These are phyloP conservation scores for Potamilus streckersoni DNA, from an alignment of 1,140 invertebrate genomes.

Conservation along the genomic window DNA sequence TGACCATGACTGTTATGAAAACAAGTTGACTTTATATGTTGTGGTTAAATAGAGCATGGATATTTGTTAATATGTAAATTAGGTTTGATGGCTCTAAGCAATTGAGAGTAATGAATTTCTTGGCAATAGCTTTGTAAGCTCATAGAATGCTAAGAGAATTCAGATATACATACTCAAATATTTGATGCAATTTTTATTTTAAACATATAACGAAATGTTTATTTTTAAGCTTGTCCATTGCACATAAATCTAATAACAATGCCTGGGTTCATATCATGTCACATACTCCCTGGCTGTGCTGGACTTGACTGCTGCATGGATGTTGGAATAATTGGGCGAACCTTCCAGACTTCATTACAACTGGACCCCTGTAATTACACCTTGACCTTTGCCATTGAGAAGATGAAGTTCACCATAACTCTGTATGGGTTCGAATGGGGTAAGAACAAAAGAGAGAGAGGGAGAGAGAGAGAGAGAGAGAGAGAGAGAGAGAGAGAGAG, in stretches of 20 bases:
- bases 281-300: slow-evolving; percentile 10
- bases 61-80: too few species aligned
- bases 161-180: background rate
- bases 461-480: too few species aligned
- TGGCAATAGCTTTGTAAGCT: too few species aligned
- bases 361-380: slow-evolving; percentile 20
- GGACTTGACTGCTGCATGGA: slow-evolving; percentile 30
- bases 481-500: too few species aligned
- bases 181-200: background rate
- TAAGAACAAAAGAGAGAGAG: too few species aligned
- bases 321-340: slow-evolving; percentile 9
- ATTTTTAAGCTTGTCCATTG: slow-evolving; percentile 19
- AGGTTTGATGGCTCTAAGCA: too few species aligned
- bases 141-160: too few species aligned
- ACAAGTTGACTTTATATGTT: too few species aligned
- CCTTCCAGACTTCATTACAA: slow-evolving; percentile 13
- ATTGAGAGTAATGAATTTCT: too few species aligned
- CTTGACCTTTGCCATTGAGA: slow-evolving; percentile 30
- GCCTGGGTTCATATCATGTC: slow-evolving; percentile 11
- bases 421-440: slow-evolving; percentile 27
- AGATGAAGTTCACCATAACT: slow-evolving; percentile 18
- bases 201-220: background rate
- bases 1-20: too few species aligned
- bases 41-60: too few species aligned
- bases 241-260: slow-evolving; percentile 6